Base-by-base conservation (phyloP, 30 jellyfish, hydroid and myxozoan genomes). In the Mastigias papua region DNA sequence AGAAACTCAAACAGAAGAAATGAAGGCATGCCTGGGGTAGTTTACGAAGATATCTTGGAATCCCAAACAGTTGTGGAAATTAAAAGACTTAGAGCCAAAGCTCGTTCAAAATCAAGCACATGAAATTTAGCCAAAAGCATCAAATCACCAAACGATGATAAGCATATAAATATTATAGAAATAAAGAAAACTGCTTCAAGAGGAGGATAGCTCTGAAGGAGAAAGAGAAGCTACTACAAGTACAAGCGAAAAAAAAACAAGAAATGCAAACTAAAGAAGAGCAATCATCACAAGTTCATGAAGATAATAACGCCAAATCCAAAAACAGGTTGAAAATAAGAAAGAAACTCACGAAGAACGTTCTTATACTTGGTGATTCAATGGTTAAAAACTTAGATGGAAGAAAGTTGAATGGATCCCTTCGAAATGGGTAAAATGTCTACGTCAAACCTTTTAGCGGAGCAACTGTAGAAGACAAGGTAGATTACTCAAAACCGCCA, bases 401-500 rank as follows among this genome's bases (percentile, higher is more conserved):
- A 27, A 60, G 72, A 60, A 60, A 60, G 33, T 9, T 60, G 72
- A 60, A 67, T 9, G 79, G 79, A 67, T 72, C 84, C 28, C 34
- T 72, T 22, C 33, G 54, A 33, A 72, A 34, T 72, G 84, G 66
- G 84, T 30, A 33, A 63, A 46, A 72, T 1, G 84, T 72, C 22
- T 15, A 72, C 2, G 84, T 72, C 69, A 42, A 42, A 42, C 13
- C 54, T 42, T 42, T 42, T 63, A 33, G 84, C 54, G 84, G 84
- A 72, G 67, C 54, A 76, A 67, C 30, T 67, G 79, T 31, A 23
- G 79, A 67, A 20, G 79, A 67, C 79, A 31, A 11, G 79, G 60
- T 31, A 67, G 79, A 67, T 67, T 67, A 67, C 50, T 67, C 79
- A 67, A 67, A 67, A 67, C 79, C 79, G 25, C 79, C 63, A 21